Conservation (phyloP, 2,797 vertebrate species). For the Pipistrellus pygmaeus region DNA sequence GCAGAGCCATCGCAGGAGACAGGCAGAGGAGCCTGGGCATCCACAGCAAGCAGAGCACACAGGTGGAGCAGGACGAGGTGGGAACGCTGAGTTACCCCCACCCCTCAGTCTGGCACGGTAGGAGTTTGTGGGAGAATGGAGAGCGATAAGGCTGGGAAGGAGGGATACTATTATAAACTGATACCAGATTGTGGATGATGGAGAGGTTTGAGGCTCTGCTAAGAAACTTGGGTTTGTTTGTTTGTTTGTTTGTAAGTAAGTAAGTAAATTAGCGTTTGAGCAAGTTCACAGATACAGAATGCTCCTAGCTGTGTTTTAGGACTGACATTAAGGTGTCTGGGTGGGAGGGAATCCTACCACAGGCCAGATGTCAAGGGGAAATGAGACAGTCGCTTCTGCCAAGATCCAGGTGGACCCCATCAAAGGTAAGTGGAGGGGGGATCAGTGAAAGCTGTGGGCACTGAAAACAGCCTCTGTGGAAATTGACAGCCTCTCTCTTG, state of each 20-base stretch:
- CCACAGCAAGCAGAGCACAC: accelerated
- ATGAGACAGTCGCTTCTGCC: neutral
- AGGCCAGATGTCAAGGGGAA: neutral
- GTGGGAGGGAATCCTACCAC: too few species aligned
- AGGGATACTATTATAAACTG: neutral
- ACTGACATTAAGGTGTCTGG: neutral
- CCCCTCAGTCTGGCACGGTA: accelerated
- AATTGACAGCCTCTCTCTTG: neutral
- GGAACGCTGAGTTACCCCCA: accelerated
- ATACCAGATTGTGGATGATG: neutral
- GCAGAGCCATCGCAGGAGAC: neutral
- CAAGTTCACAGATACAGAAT: neutral
- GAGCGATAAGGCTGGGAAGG: neutral
- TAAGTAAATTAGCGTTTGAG: neutral
- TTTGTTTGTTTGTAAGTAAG: neutral
- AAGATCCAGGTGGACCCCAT: neutral
- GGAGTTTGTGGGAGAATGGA: neutral
- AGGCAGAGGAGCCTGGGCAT: neutral
- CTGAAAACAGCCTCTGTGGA: neutral
- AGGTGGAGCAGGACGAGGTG: accelerated
- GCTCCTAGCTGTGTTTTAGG: neutral
- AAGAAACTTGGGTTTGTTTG: neutral
- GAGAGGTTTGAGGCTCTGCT: neutral
- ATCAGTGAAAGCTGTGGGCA: neutral
- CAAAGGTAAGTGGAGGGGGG: neutral